Evolutionary conservation across 2,113 vertebrate species (phyloP).

Genomic region (Alethe castanea): DNA sequence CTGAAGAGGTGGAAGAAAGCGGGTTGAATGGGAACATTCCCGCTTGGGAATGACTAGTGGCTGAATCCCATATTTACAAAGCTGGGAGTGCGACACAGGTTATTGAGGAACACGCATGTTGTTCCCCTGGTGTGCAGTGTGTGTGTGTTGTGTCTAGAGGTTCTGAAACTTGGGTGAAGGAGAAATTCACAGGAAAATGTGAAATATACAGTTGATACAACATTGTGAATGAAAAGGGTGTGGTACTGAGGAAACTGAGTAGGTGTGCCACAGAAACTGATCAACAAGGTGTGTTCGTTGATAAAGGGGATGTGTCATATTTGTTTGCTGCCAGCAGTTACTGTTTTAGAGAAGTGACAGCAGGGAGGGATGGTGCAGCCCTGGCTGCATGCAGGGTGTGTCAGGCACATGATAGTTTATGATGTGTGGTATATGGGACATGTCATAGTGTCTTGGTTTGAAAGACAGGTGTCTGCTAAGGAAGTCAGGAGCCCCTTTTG

Average conservation of each 20-base stretch:
- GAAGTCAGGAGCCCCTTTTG: too few relatives aligned
- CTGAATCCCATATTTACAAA: background rate
- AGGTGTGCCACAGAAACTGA: background rate
- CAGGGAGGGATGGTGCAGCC: background rate
- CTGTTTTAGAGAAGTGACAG: background rate
- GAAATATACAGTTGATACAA: background rate
- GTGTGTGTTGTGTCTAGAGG: too few relatives aligned
- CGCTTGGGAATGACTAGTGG: background rate
- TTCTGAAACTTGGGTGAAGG: background rate
- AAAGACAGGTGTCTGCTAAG: too few relatives aligned
- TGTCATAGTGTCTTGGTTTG: too few relatives aligned
- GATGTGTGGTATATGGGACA: background rate
- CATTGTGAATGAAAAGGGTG: background rate
- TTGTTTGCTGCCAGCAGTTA: background rate
- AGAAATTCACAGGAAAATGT: background rate
- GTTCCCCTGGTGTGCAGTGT: background rate
- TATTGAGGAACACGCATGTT: rapidly evolving
- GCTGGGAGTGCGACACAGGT: background rate
- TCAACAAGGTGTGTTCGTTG: background rate
- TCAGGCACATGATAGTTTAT: rapidly evolving
- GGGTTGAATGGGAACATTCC: rapidly evolving
- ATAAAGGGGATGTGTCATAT: background rate
- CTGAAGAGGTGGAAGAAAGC: background rate
- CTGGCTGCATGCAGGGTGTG: rapidly evolving
- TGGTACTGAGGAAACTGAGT: rapidly evolving